Evolutionary conservation across 2,888 invertebrate species (phyloP), one percentile per base, ranked within the genome.

Genomic region (Tenthredo distinguenda): DNA sequence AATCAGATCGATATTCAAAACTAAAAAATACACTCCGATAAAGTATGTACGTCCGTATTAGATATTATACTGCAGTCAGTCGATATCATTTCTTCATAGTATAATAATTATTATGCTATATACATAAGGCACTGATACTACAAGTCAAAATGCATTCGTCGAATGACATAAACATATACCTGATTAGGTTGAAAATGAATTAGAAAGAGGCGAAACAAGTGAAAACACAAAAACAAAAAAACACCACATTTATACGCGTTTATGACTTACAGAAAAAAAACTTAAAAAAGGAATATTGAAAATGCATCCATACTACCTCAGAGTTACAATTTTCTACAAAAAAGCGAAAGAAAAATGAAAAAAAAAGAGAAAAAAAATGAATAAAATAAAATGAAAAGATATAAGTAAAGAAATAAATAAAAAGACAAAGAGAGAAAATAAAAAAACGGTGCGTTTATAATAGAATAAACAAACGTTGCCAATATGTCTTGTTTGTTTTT

Each of bases 81-180:
- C 55, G n/a, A 0, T 47, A 47, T 12, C 43, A 47, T 12, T 47
- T 47, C 26, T 26, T 26, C 26, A 26, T 26, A 18, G 3, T 18
- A 18, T 15, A 50, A 18, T 15, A 50, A 26, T 26, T 50, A 50
- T 18, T 18, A 50, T 50, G 18, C 15, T n/a, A 7, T 50, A 50
- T 18, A 18, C 5, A n/a, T 68, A 68, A 21, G 26, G 26, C 31
- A 84, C 86, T 91, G 90, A 92, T 92, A 91, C 92, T 91, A 91
- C 91, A 92, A 91, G 90, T 92, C 91, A 92, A 92, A 92, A 91
- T 91, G 90, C 87, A 87, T 65, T 82, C 82, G 82, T 62, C 58
- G 21, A 31, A 65, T 65, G 34, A 82, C 37, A 79, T 15, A 37
- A 18, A 50, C 5, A 50, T 31, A 26, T 68, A 10, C 31, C 15